Percentiles rank a stretch among this genome's conserved stretches.
Conservation (phyloP, 1,140 invertebrate genomes). For the Brachystomella parvula region DNA sequence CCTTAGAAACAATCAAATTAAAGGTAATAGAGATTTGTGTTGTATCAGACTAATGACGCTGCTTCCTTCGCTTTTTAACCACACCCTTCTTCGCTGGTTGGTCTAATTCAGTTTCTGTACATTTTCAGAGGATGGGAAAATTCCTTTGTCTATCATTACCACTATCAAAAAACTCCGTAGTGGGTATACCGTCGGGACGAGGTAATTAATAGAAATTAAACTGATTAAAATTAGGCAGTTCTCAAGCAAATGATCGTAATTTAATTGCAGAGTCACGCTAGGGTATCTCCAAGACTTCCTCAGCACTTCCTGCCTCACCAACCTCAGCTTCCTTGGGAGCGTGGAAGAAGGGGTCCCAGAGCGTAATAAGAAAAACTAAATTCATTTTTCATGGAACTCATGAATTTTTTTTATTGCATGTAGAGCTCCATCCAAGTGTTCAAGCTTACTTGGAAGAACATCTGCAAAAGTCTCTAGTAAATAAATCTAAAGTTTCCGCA, state of each 20-base stretch:
- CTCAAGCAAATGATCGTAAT: slow-evolving; percentile 16
- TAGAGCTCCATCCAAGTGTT: slow-evolving; percentile 69
- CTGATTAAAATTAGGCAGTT: not conserved
- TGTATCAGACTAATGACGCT: not conserved
- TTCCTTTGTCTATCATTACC: slow-evolving; percentile 87
- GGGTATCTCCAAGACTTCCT: slow-evolving; percentile 86
- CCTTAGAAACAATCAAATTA: slow-evolving; percentile 38
- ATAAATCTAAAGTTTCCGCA: slow-evolving; percentile 39
- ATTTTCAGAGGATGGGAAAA: slow-evolving; percentile 77
- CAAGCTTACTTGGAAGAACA: slow-evolving; percentile 80
- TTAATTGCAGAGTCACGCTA: slow-evolving; percentile 65
- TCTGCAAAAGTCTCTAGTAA: slow-evolving; percentile 67
- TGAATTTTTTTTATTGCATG: slow-evolving; percentile 23
- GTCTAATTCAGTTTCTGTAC: slow-evolving; percentile 14
- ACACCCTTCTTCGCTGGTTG: not conserved
- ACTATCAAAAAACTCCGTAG: slow-evolving; percentile 98
- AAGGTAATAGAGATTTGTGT: not conserved
- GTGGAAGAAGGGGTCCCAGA: slow-evolving; percentile 84
- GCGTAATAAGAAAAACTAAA: slow-evolving; percentile 44
- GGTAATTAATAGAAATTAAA: slow-evolving; percentile 42
- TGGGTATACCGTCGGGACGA: slow-evolving; percentile 94
- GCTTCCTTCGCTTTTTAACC: not conserved
- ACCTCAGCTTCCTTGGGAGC: slow-evolving; percentile 86
- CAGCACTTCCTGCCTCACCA: slow-evolving; percentile 91
- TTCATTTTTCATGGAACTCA: not conserved